Evolutionary conservation across 1,140 invertebrate genomes (phyloP), one percentile per base, ranked within the genome.

Genomic region (Atta cephalotes): DNA sequence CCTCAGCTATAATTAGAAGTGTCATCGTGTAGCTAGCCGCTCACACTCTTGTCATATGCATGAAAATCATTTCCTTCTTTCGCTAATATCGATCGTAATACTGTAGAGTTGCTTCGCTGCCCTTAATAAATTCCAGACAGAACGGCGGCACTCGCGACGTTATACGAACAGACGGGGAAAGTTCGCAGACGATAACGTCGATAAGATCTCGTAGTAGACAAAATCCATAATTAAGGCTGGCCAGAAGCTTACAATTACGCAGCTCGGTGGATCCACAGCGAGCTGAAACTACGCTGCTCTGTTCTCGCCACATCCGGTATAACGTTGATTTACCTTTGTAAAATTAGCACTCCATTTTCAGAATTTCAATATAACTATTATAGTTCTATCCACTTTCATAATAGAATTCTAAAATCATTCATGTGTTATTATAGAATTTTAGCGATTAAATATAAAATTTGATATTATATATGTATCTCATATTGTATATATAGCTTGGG

Each of bases 171-270:
- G 78, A 70, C 78, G 78, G 78, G 78, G 63, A 68, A 70, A 80
- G 78, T 80, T 80, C 63, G 49, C 63, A 68, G 49, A 56, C 49
- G 49, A 80, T 80, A 56, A 56, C 28, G 78, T 80, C 78, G 63
- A 80, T 80, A 80, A 80, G 63, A 80, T 80, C 78, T 70, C 63
- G 45, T 12, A 12, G 49, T 68, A 80, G 78, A 80, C 78, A 80
- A 80, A 70, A 80, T 80, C 49, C 78, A 80, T 80, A 80, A 80
- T 80, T 80, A 80, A 80, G 31, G 49, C 28, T 45, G 49, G 45
- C 49, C 78, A 80, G 63, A 68, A 70, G 63, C 78, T 80, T 56
- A 68, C 63, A 56, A 80, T 80, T 80, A 70, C 28, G 76, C 35
- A 58, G 76, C 49, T 63, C 58, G 58, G 21, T 62, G 58, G 21